These are phyloP conservation scores for Cryptocephalus moraei DNA, from an alignment of 2,888 invertebrate species.

Conservation along the genomic window DNA sequence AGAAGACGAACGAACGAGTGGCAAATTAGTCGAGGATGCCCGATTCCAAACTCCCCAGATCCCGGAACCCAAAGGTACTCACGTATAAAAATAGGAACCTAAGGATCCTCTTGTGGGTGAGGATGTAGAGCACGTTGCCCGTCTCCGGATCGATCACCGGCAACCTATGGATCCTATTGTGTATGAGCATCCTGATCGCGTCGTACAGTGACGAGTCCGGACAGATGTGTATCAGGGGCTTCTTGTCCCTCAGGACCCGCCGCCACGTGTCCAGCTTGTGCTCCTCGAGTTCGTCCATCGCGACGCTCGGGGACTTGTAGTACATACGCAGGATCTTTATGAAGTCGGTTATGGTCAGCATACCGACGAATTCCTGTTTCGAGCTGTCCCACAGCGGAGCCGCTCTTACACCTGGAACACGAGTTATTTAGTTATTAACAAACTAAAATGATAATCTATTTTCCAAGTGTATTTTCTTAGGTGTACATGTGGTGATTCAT, in stretches of 20 bases:
- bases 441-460: no score
- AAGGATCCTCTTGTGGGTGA: slow-evolving; percentile 96
- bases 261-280: slow-evolving; percentile 96
- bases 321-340: slow-evolving; percentile 97
- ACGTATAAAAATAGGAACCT: slow-evolving; percentile 97
- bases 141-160: slow-evolving; percentile 94
- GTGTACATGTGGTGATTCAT: no score
- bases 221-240: slow-evolving; percentile 81
- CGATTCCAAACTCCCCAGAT: background rate
- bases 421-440: no score
- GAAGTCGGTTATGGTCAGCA: slow-evolving; percentile 99
- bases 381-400: slow-evolving; percentile 96
- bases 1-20: no score
- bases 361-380: slow-evolving; percentile 89
- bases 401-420: slow-evolving; percentile 77
- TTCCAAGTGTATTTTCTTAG: no score
- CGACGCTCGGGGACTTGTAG: slow-evolving; percentile 84
- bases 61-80: slow-evolving; percentile 41
- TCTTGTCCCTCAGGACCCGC: slow-evolving; percentile 77
- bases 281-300: slow-evolving; percentile 95
- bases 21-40: no score
- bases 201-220: slow-evolving; percentile 91
- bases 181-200: slow-evolving; percentile 85
- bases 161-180: slow-evolving; percentile 91
- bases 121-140: slow-evolving; percentile 94